phyloP scores from a whole-genome alignment of 2,888 invertebrate genomes.

The Boloria euphrosyne region DNA sequence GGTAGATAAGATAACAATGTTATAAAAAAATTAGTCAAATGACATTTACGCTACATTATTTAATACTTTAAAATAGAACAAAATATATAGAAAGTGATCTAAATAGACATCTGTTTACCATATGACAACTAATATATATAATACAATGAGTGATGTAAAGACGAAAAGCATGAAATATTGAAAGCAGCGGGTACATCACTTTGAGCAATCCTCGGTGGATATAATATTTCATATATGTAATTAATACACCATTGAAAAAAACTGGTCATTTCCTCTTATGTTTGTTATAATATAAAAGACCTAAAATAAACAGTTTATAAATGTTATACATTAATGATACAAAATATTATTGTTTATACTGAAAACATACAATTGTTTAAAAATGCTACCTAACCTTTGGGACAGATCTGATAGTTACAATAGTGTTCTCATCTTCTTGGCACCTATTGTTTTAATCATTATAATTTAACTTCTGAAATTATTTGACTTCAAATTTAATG shows the following conservation, averaged over 20 bases:
- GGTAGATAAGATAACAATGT: no score
- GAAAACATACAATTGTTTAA: background rate
- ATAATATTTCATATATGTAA: conserved; percentile 52
- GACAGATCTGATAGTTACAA: background rate
- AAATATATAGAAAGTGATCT: no score
- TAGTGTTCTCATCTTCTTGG: conserved; percentile 4
- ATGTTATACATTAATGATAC: no score
- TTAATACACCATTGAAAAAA: conserved; percentile 57
- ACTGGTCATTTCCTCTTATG: conserved; percentile 56
- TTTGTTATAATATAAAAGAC: conserved; percentile 16
- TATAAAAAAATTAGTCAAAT: no score
- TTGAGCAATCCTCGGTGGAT: conserved; percentile 47
- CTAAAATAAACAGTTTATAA: conserved; percentile 18
- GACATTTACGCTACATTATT: no score
- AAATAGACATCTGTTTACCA: no score
- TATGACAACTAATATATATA: no score
- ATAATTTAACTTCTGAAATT: conserved; percentile 7
- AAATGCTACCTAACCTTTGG: background rate
- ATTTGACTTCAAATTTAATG: background rate
- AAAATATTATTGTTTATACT: no score
- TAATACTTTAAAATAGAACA: no score
- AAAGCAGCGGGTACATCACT: conserved; percentile 59
- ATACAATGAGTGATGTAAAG: background rate
- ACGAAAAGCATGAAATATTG: conserved; percentile 36
- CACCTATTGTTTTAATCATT: background rate